Evolutionary conservation across 37 sponge, comb jelly and placozoan genomes (phyloP).

Genomic region (Agelas oroides): DNA sequence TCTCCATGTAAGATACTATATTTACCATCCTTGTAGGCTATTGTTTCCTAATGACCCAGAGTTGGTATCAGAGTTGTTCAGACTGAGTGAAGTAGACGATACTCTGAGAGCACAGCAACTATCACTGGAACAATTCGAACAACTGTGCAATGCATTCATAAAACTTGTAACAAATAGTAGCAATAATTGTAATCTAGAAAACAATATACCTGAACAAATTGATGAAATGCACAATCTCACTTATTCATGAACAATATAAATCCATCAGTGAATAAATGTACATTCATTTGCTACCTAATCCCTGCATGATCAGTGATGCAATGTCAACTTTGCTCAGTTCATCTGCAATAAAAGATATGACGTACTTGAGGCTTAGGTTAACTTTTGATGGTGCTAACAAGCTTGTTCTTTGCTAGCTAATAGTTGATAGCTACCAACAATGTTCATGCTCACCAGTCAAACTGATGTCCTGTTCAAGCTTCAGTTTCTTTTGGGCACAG

Average conservation of each 20-base stretch:
- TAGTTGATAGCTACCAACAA: no score
- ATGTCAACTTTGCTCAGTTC: background rate
- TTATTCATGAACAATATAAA: no score
- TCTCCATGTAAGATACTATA: no score
- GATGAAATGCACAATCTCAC: no score
- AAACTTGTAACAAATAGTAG: background rate
- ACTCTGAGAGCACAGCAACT: slow-evolving; percentile 80
- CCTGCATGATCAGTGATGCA: background rate
- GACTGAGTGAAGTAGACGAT: slow-evolving; percentile 47
- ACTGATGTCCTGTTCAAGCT: slow-evolving; percentile 58
- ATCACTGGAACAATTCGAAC: slow-evolving; percentile 58
- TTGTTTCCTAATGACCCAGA: slow-evolving; percentile 62
- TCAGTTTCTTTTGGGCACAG: slow-evolving; percentile 50
- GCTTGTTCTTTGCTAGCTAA: no score
- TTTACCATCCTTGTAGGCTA: slow-evolving; percentile 28
- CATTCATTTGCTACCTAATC: background rate
- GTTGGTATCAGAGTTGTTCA: slow-evolving; percentile 51
- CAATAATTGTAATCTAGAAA: background rate
- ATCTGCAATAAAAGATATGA: background rate
- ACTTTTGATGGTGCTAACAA: no score
- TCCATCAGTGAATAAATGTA: no score
- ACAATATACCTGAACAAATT: background rate
- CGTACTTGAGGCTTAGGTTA: no score
- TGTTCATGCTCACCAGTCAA: no score
- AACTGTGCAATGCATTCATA: slow-evolving; percentile 21